Evolutionary conservation across 2,888 invertebrate species (phyloP), one percentile per base, ranked within the genome.

Genomic region (Lathronympha strigana): DNA sequence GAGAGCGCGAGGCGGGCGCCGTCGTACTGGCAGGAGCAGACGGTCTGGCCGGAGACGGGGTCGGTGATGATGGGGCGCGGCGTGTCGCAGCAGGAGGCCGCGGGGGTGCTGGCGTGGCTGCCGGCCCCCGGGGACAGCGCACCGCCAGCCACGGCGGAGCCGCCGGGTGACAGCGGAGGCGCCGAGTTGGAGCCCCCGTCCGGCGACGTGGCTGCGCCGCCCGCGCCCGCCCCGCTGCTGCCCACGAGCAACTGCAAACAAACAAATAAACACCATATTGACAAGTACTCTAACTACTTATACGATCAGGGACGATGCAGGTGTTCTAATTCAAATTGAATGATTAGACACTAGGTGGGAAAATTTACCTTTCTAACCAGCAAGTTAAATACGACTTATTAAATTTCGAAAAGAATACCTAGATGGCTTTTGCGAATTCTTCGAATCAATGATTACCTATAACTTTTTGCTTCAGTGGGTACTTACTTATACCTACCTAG

Each of bases 1-100:
- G 96, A 94, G 70, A 97, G 94, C 60, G 97, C 97, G 72, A 98
- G 93, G 74, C 97, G 93, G 50, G 97, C 96, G 66, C 96, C 95
- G 88, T 98, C 98, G 90, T 98, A 98, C 87, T 98, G 98, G 90
- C 98, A 98, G 76, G 97, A 97, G 91, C 98, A 98, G 76, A 98
- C 97, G 61, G 97, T 96, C 89, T 98, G 97, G 36, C 98, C 98
- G 71, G 97, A 97, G 68, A 97, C 96, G 9, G 98, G 97, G 89
- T 98, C 98, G 75, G 97, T 97, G 93, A 97, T 96, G 87, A 98
- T 95, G 72, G 97, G 97, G 69, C 97, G 94, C 58, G 97, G 97
- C 73, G 97, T 97, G 84, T 98, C 98, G 92, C 98, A 98, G 90
- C 98, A 98, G 61, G 95, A 93, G 63, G 92, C 88, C 68, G 93